Evolutionary conservation across 2,797 vertebrate species (phyloP), one percentile per base, ranked within the genome.

Genomic region (Enteromius paludinosus): DNA sequence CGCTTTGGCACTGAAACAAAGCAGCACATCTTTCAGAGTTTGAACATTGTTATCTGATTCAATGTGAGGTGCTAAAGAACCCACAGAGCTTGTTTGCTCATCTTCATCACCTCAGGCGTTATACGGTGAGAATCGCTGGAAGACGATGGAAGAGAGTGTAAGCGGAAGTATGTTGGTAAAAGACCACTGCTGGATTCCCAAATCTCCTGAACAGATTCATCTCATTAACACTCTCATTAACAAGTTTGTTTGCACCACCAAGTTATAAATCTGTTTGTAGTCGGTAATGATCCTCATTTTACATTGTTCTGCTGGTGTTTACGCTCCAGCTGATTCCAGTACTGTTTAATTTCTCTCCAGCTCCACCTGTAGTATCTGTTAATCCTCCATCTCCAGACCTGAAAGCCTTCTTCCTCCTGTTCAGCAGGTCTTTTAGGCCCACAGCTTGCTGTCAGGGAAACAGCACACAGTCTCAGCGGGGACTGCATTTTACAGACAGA

Each of bases 171-270:
- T 74, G 49, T 17, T 74, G 11, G 52, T 41, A 4, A 56, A 41
- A 41, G 52, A 25, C 5, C 1, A 41, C 9, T 41, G 52, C n/a
- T 75, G 52, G 14, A 56, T 41, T 41, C 47, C 33, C 33, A 17
- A 52, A 35, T 52, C 18, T 72, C 18, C n/a, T 52, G 28, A 72
- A 54, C 28, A 33, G 45, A 45, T 33, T 64, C 0, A 15, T 77
- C 25, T 64, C 41, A 30, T 73, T 73, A 38, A 73, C 47, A 54
- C 30, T 56, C 30, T 56, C 30, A 54, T 45, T 77, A 77, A 62
- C 73, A 77, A 45, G 25, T 71, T 71, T 9, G 45, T 6, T 71
- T 28, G 25, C 25, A 47, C 10, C 59, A 33, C 56, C 43, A 65
- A 12, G 41, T 64, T 33, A 77, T 49, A 45, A 47, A 64, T 75